phyloP scores from a whole-genome alignment of 2,113 vertebrate species.

The Pandion haliaetus region DNA sequence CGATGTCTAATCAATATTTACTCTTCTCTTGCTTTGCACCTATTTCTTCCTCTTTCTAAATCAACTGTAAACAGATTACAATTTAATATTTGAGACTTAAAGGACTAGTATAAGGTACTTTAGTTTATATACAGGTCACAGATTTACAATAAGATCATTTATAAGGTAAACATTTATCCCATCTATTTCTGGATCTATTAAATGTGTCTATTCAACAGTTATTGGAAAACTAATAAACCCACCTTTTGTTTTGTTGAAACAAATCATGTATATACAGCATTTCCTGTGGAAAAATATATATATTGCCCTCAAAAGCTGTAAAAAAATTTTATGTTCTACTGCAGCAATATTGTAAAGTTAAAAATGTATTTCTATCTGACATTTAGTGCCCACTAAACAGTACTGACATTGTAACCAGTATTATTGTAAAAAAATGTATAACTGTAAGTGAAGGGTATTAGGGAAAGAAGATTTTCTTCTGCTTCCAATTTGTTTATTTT shows the following conservation, averaged over 20 bases:
- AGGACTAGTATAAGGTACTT: neutral
- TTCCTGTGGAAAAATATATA: neutral
- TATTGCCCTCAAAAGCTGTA: neutral
- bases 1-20: neutral
- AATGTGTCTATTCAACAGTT: neutral
- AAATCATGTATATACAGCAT: neutral
- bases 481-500: neutral
- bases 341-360: neutral
- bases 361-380: neutral
- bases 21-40: neutral
- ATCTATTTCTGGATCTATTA: neutral
- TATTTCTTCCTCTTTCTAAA: neutral
- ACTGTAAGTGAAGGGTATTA: neutral
- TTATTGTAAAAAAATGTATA: neutral
- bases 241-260: neutral
- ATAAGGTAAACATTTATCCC: neutral
- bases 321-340: neutral
- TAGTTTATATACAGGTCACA: rapidly evolving
- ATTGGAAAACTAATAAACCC: neutral
- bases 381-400: neutral
- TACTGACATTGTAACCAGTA: neutral
- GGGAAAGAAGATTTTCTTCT: neutral
- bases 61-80: neutral
- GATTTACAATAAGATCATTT: neutral
- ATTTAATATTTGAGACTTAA: neutral